A percentile compares a stretch with the other conserved stretches of the same genome.
phyloP scores from a whole-genome alignment of 2,113 vertebrate genomes.

The Corythaixoides concolor region DNA sequence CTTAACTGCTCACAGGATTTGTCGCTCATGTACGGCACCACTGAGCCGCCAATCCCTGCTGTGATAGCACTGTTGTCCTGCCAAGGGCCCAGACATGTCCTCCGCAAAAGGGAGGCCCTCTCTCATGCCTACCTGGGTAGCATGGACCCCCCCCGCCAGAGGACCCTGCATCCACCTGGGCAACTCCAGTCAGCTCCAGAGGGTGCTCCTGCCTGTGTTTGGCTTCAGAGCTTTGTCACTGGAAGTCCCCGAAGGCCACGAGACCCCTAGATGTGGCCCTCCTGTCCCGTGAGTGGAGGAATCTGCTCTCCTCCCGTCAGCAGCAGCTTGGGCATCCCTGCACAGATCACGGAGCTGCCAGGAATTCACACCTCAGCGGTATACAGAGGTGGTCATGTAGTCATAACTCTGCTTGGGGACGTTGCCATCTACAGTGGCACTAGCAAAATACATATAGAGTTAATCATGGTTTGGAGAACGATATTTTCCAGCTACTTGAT shows the following conservation, averaged over 20 bases:
- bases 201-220: background rate
- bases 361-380: background rate
- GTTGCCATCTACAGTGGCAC: background rate
- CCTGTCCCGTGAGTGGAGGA: background rate
- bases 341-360: background rate
- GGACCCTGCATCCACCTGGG: accelerated
- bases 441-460: background rate
- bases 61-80: background rate
- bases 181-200: background rate
- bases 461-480: background rate
- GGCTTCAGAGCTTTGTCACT: background rate
- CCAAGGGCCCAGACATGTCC: background rate
- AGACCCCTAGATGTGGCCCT: background rate
- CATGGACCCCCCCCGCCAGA: background rate
- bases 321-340: background rate
- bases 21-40: too few species aligned
- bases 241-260: accelerated
- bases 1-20: background rate
- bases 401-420: background rate
- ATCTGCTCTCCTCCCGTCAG: background rate
- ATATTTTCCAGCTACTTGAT: background rate
- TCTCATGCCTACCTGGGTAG: background rate
- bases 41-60: background rate
- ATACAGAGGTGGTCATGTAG: background rate
- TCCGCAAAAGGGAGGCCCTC: background rate